Base-by-base conservation (phyloP, 2,797 vertebrate genomes). In the Lophius americanus region DNA sequence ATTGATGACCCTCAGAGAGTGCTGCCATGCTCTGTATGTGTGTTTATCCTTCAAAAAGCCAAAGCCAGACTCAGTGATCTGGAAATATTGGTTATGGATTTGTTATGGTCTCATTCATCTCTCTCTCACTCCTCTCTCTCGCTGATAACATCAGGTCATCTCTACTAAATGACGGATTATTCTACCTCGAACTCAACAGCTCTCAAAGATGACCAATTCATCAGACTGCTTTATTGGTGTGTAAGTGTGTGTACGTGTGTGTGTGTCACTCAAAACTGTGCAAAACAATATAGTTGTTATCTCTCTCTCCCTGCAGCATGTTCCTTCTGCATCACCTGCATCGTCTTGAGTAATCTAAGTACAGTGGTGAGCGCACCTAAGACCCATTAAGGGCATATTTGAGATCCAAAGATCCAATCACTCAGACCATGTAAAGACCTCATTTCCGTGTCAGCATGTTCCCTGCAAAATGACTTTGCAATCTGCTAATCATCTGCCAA, bases 161-260 rank as follows among this genome's bases (percentile, higher is more conserved):
- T 79, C 64, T n/a, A 10, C 79, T 87, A 87, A 89, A 88, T 89
- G 88, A 90, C 88, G 73, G 85, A 88, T 91, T 76, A 81, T 85
- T 88, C 79, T 71, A 76, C 71, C 52, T 32, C 63, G 76, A 85
- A 84, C 75, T 67, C 59, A 58, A 55, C 13, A 13, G 33, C 44
- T 48, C 68, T 58, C 9, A 85, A 75, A 91, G 68, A 79, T 75
- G 59, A 69, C 60, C 83, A 83, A 88, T 91, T 87, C 76, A 89
- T 91, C 89, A 89, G 76, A 61, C 71, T 48, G 37, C 46, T 63
- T 39, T 68, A 54, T 44, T 36, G 47, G 37, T 73, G 32, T 49
- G 49, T 64, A 49, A 58, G 59, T 49, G 44, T 44, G 67, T 38
- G 47, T 51, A 48, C n/a, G 58, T 50, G 14, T 38, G 37, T 38